A percentile compares a stretch with the other conserved stretches of the same genome.
Conservation (phyloP, 2,113 vertebrate species). For the Vidua chalybeata region DNA sequence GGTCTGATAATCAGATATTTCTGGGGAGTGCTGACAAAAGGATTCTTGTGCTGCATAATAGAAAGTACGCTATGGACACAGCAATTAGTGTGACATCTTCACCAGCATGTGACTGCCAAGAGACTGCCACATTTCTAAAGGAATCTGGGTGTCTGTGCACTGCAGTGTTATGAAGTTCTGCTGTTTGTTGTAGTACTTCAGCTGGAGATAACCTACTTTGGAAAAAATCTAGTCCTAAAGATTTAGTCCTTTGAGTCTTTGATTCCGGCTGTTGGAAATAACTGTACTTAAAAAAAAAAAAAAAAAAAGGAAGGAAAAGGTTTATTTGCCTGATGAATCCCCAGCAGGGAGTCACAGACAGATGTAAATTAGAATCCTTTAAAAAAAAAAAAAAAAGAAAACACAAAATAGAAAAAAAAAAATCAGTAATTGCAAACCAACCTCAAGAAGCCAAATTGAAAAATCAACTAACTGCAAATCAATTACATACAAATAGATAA, state of each 20-base stretch:
- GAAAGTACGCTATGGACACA: not conserved
- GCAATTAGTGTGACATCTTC: not conserved
- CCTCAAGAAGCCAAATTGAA: not conserved
- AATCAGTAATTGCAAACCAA: slow-evolving; percentile 15
- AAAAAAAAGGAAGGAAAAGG: accelerated
- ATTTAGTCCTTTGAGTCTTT: not conserved
- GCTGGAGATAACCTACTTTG: not conserved
- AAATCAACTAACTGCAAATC: slow-evolving; percentile 44
- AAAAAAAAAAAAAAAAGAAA: too few relatives aligned
- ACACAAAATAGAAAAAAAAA: not conserved
- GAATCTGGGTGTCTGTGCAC: not conserved
- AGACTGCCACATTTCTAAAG: not conserved
- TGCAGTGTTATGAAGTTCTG: not conserved
- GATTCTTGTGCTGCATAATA: not conserved
- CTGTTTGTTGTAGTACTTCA: not conserved
- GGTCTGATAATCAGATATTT: not conserved
- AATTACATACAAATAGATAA: slow-evolving; percentile 10
- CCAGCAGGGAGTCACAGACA: not conserved
- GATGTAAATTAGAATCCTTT: not conserved
- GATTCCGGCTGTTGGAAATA: not conserved
- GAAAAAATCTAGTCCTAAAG: not conserved
- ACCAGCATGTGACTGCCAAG: not conserved
- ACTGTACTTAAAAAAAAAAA: not conserved
- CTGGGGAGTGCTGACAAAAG: not conserved
- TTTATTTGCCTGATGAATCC: not conserved